Percentiles rank a stretch among this genome's conserved stretches.
Evolutionary conservation across 2,797 vertebrate genomes (phyloP).

Genomic region (Gymnothorax javanicus): DNA sequence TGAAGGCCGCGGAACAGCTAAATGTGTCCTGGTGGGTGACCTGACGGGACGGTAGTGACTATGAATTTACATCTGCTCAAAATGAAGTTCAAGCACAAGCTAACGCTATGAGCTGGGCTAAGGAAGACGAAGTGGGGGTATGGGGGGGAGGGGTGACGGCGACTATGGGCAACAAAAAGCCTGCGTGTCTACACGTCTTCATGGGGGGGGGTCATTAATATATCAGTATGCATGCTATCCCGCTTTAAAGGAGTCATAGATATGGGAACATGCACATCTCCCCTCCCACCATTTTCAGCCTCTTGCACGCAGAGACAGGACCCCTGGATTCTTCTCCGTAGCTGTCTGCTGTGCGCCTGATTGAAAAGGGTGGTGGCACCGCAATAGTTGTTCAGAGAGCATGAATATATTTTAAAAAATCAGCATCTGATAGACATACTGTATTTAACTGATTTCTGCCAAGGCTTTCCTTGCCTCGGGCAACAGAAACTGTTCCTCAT

Average conservation of each 20-base stretch:
- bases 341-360: slow-evolving; percentile 72
- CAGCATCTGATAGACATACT: slow-evolving; percentile 53
- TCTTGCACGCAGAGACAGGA: slow-evolving; percentile 63
- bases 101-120: slow-evolving; percentile 41
- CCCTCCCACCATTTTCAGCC: slow-evolving; percentile 52
- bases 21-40: slow-evolving; percentile 53
- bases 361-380: slow-evolving; percentile 60
- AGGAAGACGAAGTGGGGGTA: slow-evolving; percentile 24
- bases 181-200: slow-evolving; percentile 13
- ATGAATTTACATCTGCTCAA: slow-evolving; percentile 61
- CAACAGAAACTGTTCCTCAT: slow-evolving; percentile 35
- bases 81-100: slow-evolving; percentile 57
- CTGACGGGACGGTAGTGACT: slow-evolving; percentile 61
- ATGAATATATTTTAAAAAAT: slow-evolving; percentile 60
- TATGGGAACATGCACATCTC: slow-evolving; percentile 58
- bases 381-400: slow-evolving; percentile 49
- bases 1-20: slow-evolving; percentile 39
- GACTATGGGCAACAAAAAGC: background rate
- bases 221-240: slow-evolving; percentile 53
- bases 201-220: slow-evolving; percentile 44
- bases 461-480: slow-evolving; percentile 1
- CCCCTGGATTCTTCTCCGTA: slow-evolving; percentile 59
- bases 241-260: slow-evolving; percentile 54
- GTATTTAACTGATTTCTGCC: slow-evolving; percentile 56
- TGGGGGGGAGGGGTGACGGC: background rate